Evolutionary conservation across 1,140 invertebrate genomes (phyloP), one percentile per base, ranked within the genome.

Genomic region (Drosophila bocki): DNA sequence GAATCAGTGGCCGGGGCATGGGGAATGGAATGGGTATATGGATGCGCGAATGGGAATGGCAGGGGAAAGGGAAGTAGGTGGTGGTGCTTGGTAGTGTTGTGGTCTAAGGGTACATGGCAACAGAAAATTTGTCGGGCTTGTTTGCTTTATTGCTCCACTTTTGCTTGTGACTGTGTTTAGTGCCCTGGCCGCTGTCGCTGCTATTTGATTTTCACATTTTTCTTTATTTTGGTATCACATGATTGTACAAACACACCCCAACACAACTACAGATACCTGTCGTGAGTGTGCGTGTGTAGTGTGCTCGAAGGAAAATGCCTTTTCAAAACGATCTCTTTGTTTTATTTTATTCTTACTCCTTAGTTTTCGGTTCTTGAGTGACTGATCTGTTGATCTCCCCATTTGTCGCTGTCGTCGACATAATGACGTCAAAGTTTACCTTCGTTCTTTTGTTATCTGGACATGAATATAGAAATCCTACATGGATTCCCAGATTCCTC

Each of bases 181-280:
- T 88, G 81, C 58, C 81, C 80, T 84, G 77, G 83, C 67, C 61
- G 76, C 67, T 56, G 76, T 82, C 71, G 79, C 72, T 85, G 78
- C 77, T 88, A 83, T 88, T 88, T 88, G 85, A 90, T 88, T 88
- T 88, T 88, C 84, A 90, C 85, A 88, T 88, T 90, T 88, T 90
- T 88, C 84, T 88, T 88, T 88, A 90, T 88, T 88, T 88, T 75
- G 85, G 84, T 88, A 88, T 88, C 84, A 88, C 84, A 88, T 88
- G 84, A 88, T 90, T 83, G 67, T 87, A 87, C 77, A 80, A 74
- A 88, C 83, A 88, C 35, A 74, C 50, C 37, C 42, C 42, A 50
- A 51, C 44, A 62, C 37, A 39, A 19, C 57, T 3, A 54, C 42
- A 54, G 15, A 44, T 44, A 61, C 42, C 54, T 56, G 45, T 13